A percentile compares a stretch with the other conserved stretches of the same genome.
These are phyloP conservation scores for Cryptotis parvus DNA, from an alignment of 2,113 vertebrate species.

Conservation along the genomic window DNA sequence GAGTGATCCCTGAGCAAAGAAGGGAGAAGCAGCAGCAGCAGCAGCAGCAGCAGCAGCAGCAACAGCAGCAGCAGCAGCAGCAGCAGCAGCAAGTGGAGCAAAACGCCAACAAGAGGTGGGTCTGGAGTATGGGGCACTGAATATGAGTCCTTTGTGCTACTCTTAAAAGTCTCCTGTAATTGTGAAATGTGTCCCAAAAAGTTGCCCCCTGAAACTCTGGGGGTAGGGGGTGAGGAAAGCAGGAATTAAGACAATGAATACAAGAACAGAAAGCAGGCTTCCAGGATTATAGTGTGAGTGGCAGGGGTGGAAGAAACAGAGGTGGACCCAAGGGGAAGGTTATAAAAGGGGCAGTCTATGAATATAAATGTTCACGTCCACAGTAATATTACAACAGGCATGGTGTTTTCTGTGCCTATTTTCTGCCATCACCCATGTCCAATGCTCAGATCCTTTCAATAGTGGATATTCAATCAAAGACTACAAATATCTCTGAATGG, in stretches of 20 bases:
- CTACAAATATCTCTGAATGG: neutral
- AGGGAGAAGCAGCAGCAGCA: too few species aligned
- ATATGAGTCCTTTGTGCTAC: neutral
- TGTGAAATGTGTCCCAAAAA: constrained; percentile 7
- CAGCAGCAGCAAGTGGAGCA: neutral
- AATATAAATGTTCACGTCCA: neutral
- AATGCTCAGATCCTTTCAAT: neutral
- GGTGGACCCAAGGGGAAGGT: neutral
- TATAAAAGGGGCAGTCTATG: neutral
- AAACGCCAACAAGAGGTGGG: neutral
- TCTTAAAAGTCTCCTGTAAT: neutral
- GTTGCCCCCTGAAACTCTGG: neutral
- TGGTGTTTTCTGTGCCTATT: neutral
- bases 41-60: too few species aligned
- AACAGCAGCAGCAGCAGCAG: too few species aligned
- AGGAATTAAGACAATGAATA: neutral
- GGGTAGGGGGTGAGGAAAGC: too few species aligned
- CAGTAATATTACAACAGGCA: neutral
- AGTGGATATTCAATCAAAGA: neutral
- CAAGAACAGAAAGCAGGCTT: neutral
- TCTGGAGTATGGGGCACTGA: neutral
- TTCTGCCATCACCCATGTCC: neutral
- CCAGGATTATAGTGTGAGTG: neutral
- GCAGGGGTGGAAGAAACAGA: neutral
- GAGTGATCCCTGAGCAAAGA: too few species aligned